Base-by-base conservation (phyloP, 1,140 invertebrate species). In the Bradysia coprophila region DNA sequence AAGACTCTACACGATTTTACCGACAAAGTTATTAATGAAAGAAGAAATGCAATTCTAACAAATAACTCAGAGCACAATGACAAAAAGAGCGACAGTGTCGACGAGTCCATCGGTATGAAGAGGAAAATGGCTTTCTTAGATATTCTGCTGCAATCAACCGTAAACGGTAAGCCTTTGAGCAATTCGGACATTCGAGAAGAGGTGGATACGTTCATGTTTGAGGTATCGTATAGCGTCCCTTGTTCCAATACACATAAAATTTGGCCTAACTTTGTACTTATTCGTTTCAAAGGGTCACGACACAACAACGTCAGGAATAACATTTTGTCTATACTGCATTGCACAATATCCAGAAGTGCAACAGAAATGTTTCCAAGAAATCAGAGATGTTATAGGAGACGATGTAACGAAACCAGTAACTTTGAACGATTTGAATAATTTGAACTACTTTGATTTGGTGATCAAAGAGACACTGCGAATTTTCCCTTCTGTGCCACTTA, bases 141-240 rank as follows among this genome's bases (percentile, higher is more conserved):
- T 63, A 58, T 86, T 33, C 55, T 89, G 8, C 59, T 89, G 4
- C 61, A 77, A 49, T 64, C 70, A 28, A 67, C 67, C 43, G 56
- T 70, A 6, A 65, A 72, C 46, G 73, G 67, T 4, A 53, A 59
- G 24, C 56, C 59, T 28, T 61, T 85, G 23, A 68, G 65, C 13
- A 65, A 79, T 49, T 57, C 68, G 11, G 76, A 79, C 48, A 76
- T 88, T 13, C 59, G 71, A 42, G 74, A 81, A 60, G 75, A 80
- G 64, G 76, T 81, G 1, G 73, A 79, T 46, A 82, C 79, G 1
- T 82, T 83, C 48, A 76, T 81, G 71, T 81, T 81, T 55, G 78
- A 75, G 64, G 82, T 83, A 45, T 54, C 48, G 53, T 32, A 13
- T 22, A 44, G 11, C 10, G 4, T 20, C 18, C 21, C 21, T 18